Evolutionary conservation across 2,113 vertebrate species (phyloP).

Genomic region (Oceanites oceanicus): DNA sequence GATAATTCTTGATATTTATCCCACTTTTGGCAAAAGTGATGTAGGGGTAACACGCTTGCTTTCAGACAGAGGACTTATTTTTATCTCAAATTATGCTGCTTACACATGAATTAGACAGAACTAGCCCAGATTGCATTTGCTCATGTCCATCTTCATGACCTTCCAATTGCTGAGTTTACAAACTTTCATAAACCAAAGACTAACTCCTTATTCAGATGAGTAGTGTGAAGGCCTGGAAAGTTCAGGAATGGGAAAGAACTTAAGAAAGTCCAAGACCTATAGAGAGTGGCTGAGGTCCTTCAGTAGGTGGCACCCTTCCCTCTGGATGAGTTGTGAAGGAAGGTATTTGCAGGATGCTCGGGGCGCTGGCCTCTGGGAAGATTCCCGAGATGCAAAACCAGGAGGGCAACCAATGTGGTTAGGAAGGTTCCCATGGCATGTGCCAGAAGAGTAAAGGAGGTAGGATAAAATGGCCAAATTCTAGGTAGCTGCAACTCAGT

Average conservation of each 20-base stretch:
- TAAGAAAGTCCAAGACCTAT: background rate
- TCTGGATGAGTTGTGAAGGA: background rate
- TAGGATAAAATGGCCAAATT: background rate
- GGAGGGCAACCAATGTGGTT: background rate
- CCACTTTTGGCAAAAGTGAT: background rate
- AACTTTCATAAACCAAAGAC: background rate
- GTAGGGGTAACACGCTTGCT: background rate
- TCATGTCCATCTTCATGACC: background rate
- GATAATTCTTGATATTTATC: background rate
- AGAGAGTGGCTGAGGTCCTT: constrained; percentile 1
- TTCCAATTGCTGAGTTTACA: background rate
- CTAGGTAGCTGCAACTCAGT: background rate
- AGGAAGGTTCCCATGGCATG: background rate
- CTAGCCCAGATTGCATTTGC: background rate
- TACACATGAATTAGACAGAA: background rate
- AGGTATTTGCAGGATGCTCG: background rate
- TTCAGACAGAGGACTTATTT: background rate
- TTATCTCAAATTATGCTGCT: background rate
- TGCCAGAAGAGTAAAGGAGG: background rate
- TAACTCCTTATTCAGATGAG: background rate
- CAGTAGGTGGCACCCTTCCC: constrained; percentile 68
- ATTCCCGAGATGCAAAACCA: constrained; percentile 7
- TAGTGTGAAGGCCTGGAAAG: background rate
- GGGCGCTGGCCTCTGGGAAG: background rate
- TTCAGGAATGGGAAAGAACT: background rate